Evolutionary conservation across 2,113 vertebrate species (phyloP), one percentile per base, ranked within the genome.

Genomic region (Pterophyllum scalare): DNA sequence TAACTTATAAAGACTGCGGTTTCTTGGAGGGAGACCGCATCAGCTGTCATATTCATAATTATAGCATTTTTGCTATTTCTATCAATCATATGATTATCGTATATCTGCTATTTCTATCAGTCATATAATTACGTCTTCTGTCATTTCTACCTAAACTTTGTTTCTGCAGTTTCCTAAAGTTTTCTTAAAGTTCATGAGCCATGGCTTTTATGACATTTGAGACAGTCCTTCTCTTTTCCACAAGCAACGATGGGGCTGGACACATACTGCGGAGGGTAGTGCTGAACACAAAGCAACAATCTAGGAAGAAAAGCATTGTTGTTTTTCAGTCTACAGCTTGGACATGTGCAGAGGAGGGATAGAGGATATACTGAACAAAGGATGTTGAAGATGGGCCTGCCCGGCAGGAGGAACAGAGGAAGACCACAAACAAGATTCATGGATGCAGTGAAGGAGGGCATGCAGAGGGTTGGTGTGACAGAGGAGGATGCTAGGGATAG

Each of bases 21-120:
- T 95, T 95, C 91, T 92, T 91, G 90, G 62, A 90, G 91, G 88
- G 86, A 84, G 82, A 95, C 95, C 89, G 65, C 95, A 95, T 96
- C 94, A 94, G 93, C 94, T 95, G 95, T 95, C 92, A 93, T 90
- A 92, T 92, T 95, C 84, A 93, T 94, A 95, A 96, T 95, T 90
- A 95, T 77, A 95, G 94, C 89, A 87, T 90, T 85, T 91, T 83
- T 86, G 81, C 93, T 92, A 93, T 95, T 95, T 93, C 91, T 88
- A 94, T 91, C 91, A 88, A 90, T 95, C 93, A 80, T 95, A 80
- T 93, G 94, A 93, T 93, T 94, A 94, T 86, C 77, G 54, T 89
- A 92, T 93, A 89, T 93, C 84, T 88, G 88, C 90, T 90, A 92
- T 93, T 95, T 93, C 89, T 92, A 92, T 90, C 89, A 89, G 87